Evolutionary conservation across 2,888 invertebrate genomes (phyloP), one percentile per base, ranked within the genome.

Genomic region (Thysanoteuthis rhombus): DNA sequence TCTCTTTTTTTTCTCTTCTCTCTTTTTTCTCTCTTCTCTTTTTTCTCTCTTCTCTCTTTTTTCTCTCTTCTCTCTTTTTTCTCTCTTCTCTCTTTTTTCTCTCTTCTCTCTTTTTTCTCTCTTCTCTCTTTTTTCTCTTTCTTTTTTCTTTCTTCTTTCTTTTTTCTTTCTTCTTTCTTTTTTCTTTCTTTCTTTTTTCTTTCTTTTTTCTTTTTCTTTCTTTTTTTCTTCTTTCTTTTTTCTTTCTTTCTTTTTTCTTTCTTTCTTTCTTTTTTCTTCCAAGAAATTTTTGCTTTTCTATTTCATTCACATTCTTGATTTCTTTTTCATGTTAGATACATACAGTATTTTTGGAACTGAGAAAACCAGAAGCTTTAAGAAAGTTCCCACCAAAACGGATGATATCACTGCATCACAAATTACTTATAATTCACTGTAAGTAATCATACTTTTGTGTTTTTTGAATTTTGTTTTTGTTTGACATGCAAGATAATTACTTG

Each of bases 351-450:
- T 95, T 94, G 96, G 95, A 91, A 95, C 95, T 16, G 93, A 95
- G 12, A 94, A 96, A 93, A 96, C 96, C 25, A 94, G 95, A 92
- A 96, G 96, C 94, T 96, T 96, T 94, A 96, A 96, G 94, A 90
- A 95, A 93, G 92, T 92, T 93, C 94, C 94, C 92, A 93, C 92
- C 92, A 91, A 94, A 93, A 93, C 94, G n/a, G 94, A 94, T 75
- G 94, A 93, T 38, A 94, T 94, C 36, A 94, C 94, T 25, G 75
- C 93, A 42, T 89, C 94, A n/a, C 89, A 90, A 93, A 94, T 94
- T 93, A 94, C 93, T 94, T 94, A 94, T 93, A 89, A 40, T 75
- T 92, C 93, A 28, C 93, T 90, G 42, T 90, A 93, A 58, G 75
- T 90, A 38, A 92, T 90, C 93, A 58, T 75, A n/a, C 2, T 19